Evolutionary conservation across 2,113 vertebrate genomes (phyloP), one percentile per base, ranked within the genome.

Genomic region (Hypocryptadius cinnamomeus): DNA sequence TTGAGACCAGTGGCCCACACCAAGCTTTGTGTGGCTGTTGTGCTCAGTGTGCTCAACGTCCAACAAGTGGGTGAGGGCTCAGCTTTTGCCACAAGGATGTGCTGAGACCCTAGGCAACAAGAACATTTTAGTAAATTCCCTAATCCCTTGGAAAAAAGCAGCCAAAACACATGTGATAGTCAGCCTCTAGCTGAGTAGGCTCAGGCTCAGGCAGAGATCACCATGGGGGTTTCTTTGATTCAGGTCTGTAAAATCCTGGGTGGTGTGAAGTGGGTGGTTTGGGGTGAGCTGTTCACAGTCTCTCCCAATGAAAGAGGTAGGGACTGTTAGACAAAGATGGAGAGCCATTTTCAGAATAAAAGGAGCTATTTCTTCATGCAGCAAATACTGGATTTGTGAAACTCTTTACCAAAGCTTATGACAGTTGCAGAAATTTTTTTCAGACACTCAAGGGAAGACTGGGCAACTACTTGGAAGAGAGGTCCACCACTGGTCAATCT

Each of bases 1-100:
- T 61, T 92, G 45, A 39, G 53, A 31, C 68, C 44, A 35, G 8
- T 39, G 30, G 35, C 7, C 33, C 23, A 23, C 27, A 23, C 13
- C 4, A 2, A 72, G 28, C 9, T 78, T 71, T 70, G 21, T 0
- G 0, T 51, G 54, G 28, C 24, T 59, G 23, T 21, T 72, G 24
- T 8, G 5, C 47, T 88, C 4, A 0, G 42, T 3, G 7, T 1
- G 1, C 53, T 83, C 56, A 5, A 7, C 31, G 44, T 54, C 39
- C 77, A 63, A 1, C 21, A 16, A 42, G 44, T 24, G 39, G 54
- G 16, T 3, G 7, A 57, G 33, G 45, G n/a, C 23, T 64, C 28
- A 82, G 65, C n/a, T 50, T 80, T 60, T 74, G 23, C 42, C 27
- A 35, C 31, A 35, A 65, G 28, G 27, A 90, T 86, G 48, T 68